A percentile compares a stretch with the other conserved stretches of the same genome.
Evolutionary conservation across 2,888 invertebrate species (phyloP).

Genomic region (Criorhina ranunculi): DNA sequence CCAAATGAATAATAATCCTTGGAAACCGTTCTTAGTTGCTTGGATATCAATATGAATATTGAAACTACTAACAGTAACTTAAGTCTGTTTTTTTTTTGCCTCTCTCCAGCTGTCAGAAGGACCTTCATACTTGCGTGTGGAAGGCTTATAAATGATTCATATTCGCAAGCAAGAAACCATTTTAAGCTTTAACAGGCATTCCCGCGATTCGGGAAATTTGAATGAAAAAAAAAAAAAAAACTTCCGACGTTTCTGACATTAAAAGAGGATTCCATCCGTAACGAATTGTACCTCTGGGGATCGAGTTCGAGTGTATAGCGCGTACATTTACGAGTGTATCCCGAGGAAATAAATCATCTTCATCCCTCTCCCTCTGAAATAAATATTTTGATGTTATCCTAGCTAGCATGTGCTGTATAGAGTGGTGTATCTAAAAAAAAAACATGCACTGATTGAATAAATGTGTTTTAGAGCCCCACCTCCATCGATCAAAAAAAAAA

Average conservation of each 20-base stretch:
- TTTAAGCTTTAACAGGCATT: neutral
- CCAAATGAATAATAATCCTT: neutral
- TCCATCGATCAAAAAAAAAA: neutral
- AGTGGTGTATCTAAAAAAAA: neutral
- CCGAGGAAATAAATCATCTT: constrained; percentile 11
- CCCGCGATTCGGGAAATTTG: neutral
- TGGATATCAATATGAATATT: constrained; percentile 1
- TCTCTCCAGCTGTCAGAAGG: neutral
- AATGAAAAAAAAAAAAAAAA: constrained; percentile 1
- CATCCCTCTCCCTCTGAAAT: neutral
- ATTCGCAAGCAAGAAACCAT: neutral
- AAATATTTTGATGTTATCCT: neutral
- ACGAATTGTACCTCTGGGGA: constrained; percentile 25
- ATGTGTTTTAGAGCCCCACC: neutral
- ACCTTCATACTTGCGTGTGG: neutral
- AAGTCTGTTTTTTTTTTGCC: neutral
- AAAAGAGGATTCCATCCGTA: neutral
- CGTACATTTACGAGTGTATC: neutral
- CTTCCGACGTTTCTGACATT: constrained; percentile 1
- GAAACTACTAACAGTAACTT: constrained; percentile 3
- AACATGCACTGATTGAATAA: constrained; percentile 15
- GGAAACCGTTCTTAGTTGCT: neutral
- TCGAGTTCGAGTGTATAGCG: neutral
- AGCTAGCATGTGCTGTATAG: neutral
- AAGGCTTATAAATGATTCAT: constrained; percentile 17